These are phyloP conservation scores for Harpagoxenus sublaevis DNA, from an alignment of 2,888 invertebrate species.

Conservation along the genomic window DNA sequence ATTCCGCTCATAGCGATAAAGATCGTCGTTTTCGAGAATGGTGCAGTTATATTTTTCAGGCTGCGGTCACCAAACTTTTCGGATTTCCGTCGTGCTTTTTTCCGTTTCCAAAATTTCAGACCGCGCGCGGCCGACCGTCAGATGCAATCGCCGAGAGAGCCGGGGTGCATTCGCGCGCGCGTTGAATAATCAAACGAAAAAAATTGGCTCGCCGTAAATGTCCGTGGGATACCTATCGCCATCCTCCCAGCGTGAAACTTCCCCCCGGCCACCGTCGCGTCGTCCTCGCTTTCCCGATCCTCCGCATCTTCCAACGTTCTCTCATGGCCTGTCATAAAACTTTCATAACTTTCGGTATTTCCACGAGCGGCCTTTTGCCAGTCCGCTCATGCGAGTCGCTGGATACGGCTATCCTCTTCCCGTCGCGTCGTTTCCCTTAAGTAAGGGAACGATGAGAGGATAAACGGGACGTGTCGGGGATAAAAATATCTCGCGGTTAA, in stretches of 20 bases:
- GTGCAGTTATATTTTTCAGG: slow-evolving; percentile 46
- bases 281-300: not conserved
- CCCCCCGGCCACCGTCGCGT: not conserved
- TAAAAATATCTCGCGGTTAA: slow-evolving; percentile 60
- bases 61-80: slow-evolving; percentile 29
- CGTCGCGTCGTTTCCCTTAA: slow-evolving; percentile 40
- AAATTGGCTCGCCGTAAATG: slow-evolving; percentile 45
- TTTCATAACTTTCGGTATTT: slow-evolving; percentile 71
- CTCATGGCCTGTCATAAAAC: slow-evolving; percentile 64
- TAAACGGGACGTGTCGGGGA: slow-evolving; percentile 59
- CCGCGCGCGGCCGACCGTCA: slow-evolving; percentile 27
- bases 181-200: slow-evolving; percentile 56
- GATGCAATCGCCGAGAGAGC: slow-evolving; percentile 43
- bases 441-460: slow-evolving; percentile 18
- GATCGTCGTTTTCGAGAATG: slow-evolving; percentile 34
- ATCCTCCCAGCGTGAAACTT: not conserved
- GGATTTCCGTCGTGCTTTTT: slow-evolving; percentile 24
- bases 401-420: slow-evolving; percentile 51
- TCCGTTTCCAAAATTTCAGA: slow-evolving; percentile 24
- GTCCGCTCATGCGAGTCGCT: slow-evolving; percentile 56
- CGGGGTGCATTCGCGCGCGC: slow-evolving; percentile 22
- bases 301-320: slow-evolving; percentile 45
- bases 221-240: not conserved
- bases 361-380: slow-evolving; percentile 60
- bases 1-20: slow-evolving; percentile 26